phyloP scores from a whole-genome alignment of 30 jellyfish, hydroid and myxozoan species.

The Aurelia sp. region DNA sequence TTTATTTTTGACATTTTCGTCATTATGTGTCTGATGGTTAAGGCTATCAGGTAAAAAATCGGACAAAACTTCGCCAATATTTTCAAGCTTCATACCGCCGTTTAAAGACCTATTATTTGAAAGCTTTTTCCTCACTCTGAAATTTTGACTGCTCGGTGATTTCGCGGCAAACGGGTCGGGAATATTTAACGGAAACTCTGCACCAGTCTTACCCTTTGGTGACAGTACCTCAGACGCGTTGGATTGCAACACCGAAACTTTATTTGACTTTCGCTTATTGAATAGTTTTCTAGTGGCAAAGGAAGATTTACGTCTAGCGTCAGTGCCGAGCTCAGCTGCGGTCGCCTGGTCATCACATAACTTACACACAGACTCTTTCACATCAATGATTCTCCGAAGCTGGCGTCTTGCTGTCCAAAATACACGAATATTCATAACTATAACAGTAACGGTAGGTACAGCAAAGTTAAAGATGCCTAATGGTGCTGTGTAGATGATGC shows the following conservation, averaged over 20 bases:
- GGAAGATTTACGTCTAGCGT: neutral
- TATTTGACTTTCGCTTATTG: neutral
- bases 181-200: too few species aligned
- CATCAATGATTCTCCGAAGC: slow-evolving; percentile 24
- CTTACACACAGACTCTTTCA: slow-evolving; percentile 23
- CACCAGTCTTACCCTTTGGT: too few species aligned
- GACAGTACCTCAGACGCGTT: too few species aligned
- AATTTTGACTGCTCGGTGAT: too few species aligned
- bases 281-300: neutral
- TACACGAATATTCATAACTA: slow-evolving; percentile 55
- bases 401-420: slow-evolving; percentile 53
- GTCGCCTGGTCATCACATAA: slow-evolving; percentile 15
- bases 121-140: too few species aligned
- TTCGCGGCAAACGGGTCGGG: too few species aligned
- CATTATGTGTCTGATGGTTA: too few species aligned
- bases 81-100: too few species aligned
- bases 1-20: too few species aligned
- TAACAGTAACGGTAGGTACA: slow-evolving; percentile 44
- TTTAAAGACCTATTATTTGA: too few species aligned
- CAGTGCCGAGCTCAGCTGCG: slow-evolving; percentile 5
- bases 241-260: neutral
- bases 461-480: slow-evolving; percentile 50
- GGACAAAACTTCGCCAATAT: too few species aligned
- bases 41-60: too few species aligned
- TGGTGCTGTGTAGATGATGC: slow-evolving; percentile 63